Percentiles rank a stretch among this genome's conserved stretches.
phyloP scores from a whole-genome alignment of 2,888 invertebrate species.

The Eupithecia dodoneata region DNA sequence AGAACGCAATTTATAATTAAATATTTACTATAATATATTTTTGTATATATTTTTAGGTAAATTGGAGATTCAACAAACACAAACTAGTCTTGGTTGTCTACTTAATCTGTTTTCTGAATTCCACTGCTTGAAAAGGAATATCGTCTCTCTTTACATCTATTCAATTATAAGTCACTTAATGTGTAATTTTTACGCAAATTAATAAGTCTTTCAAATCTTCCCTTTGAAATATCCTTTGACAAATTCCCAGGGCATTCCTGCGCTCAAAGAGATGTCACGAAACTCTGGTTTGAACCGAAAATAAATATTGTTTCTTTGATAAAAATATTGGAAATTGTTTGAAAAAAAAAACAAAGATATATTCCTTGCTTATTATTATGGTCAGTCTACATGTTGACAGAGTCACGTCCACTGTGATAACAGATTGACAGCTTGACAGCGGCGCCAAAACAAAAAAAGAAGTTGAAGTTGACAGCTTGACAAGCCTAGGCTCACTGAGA shows the following conservation, averaged over 20 bases:
- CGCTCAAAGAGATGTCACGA: not conserved
- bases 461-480: not conserved
- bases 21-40: too few relatives aligned
- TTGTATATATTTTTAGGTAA: too few relatives aligned
- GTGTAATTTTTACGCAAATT: not conserved
- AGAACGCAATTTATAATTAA: too few relatives aligned
- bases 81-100: too few relatives aligned
- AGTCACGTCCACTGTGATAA: not conserved
- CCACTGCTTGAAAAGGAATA: not conserved
- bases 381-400: not conserved
- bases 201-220: not conserved
- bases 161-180: not conserved
- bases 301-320: not conserved
- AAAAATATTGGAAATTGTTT: not conserved
- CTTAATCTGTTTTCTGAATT: not conserved
- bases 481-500: not conserved
- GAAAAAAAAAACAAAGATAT: not conserved
- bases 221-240: not conserved
- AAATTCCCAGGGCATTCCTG: not conserved
- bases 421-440: not conserved
- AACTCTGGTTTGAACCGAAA: not conserved
- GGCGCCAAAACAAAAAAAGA: too few relatives aligned
- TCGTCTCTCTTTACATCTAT: not conserved
- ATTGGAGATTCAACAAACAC: too few relatives aligned
- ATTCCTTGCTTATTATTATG: not conserved